A percentile compares a stretch with the other conserved stretches of the same genome.
Conservation (phyloP, 1,140 invertebrate species). For the Aphidius ervi region DNA sequence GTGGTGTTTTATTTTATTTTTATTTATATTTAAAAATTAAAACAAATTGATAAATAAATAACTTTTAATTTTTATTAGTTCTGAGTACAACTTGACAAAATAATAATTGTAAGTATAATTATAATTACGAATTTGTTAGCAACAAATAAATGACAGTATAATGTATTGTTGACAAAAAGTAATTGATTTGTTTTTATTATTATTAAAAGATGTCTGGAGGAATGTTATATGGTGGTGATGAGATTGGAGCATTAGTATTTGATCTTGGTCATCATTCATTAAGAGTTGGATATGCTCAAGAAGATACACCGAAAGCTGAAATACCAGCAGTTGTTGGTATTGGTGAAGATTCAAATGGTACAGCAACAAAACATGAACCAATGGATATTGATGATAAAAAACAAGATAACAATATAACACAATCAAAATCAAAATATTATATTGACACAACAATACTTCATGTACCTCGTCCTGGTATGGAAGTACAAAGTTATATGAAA, state of each 20-base stretch:
- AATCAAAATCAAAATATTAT: conserved; percentile 63
- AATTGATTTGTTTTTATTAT: neutral
- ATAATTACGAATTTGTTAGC: no score
- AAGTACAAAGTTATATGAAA: conserved; percentile 75
- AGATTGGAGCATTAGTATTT: conserved; percentile 96
- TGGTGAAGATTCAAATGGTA: conserved; percentile 58
- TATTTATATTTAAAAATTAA: no score
- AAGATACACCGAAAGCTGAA: conserved; percentile 83
- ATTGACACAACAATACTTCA: conserved; percentile 79
- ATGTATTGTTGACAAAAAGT: no score
- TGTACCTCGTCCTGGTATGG: conserved; percentile 67
- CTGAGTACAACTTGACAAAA: no score
- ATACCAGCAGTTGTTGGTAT: conserved; percentile 74
- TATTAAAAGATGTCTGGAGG: conserved; percentile 44
- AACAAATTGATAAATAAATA: no score
- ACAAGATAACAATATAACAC: conserved; percentile 51
- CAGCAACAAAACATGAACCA: conserved; percentile 55
- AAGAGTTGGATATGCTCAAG: conserved; percentile 81
- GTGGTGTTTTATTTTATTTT: no score
- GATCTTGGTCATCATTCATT: conserved; percentile 91
- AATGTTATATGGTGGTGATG: conserved; percentile 87
- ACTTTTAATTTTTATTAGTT: no score
- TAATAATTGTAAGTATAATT: no score
- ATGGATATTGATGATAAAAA: conserved; percentile 62
- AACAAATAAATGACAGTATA: no score